Evolutionary conservation across 2,888 invertebrate species (phyloP).

Genomic region (Strigamia maritima): DNA sequence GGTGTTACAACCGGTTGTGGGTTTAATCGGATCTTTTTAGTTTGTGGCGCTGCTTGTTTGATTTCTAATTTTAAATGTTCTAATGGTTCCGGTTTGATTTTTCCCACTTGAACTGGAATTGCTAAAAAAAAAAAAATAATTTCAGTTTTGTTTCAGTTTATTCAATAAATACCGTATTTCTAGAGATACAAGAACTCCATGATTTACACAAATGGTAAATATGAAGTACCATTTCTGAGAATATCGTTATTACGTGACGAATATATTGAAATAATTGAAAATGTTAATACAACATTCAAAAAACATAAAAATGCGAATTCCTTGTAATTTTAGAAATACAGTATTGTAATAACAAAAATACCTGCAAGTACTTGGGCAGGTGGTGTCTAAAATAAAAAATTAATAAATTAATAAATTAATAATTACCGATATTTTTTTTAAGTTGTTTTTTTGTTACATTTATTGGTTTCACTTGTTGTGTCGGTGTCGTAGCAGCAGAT

Average conservation of each 20-base stretch:
- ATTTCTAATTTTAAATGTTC: neutral
- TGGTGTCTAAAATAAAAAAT: neutral
- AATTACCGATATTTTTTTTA: neutral
- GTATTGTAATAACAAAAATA: no score
- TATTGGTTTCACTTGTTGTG: neutral
- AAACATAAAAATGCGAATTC: no score
- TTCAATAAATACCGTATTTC: neutral
- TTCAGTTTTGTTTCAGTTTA: no score
- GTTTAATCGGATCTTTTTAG: neutral
- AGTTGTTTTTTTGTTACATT: neutral
- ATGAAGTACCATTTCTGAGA: neutral
- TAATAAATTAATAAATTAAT: neutral
- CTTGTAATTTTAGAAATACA: no score
- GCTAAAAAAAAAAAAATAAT: no score
- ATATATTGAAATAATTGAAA: no score
- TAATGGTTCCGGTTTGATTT: neutral
- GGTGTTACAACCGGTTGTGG: neutral
- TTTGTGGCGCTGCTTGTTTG: neutral
- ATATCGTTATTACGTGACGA: no score
- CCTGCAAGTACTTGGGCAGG: neutral
- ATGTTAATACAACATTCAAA: no score
- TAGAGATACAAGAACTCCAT: neutral
- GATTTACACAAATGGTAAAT: no score
- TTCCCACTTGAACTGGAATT: constrained; percentile 3
- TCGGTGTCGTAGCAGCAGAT: neutral